phyloP scores from a whole-genome alignment of 2,113 vertebrate genomes.

The Vombatus ursinus region DNA sequence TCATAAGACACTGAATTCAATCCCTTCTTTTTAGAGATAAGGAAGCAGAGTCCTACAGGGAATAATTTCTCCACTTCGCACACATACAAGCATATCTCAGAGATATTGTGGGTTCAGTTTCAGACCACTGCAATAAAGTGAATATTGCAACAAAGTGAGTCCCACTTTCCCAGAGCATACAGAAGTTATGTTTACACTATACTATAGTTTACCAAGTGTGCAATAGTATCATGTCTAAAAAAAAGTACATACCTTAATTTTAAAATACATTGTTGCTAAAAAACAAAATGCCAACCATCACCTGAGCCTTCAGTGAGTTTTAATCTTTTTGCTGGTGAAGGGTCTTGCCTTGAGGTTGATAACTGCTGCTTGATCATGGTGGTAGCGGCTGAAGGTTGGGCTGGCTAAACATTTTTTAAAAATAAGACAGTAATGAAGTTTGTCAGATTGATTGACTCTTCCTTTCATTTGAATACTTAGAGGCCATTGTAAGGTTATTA shows the following conservation, averaged over 20 bases:
- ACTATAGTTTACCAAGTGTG: background rate
- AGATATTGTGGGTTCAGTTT: background rate
- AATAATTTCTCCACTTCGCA: background rate
- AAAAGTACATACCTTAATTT: background rate
- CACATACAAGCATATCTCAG: background rate
- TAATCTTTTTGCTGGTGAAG: background rate
- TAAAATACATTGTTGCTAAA: background rate
- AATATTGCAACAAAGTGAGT: background rate
- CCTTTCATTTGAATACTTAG: background rate
- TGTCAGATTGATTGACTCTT: background rate
- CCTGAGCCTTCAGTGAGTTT: background rate
- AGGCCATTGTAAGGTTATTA: background rate
- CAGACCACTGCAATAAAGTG: too few relatives aligned
- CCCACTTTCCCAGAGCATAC: background rate
- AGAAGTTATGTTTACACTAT: background rate
- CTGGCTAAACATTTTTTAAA: background rate
- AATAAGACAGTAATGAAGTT: background rate
- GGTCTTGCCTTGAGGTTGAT: background rate
- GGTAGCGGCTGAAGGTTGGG: background rate
- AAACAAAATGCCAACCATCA: too few relatives aligned
- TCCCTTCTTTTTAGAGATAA: background rate
- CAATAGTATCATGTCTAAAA: too few relatives aligned
- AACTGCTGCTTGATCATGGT: background rate
- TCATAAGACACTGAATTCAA: background rate
- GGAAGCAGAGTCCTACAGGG: background rate